phyloP scores from a whole-genome alignment of 2,797 vertebrate species.

The Sylvilagus floridanus region DNA sequence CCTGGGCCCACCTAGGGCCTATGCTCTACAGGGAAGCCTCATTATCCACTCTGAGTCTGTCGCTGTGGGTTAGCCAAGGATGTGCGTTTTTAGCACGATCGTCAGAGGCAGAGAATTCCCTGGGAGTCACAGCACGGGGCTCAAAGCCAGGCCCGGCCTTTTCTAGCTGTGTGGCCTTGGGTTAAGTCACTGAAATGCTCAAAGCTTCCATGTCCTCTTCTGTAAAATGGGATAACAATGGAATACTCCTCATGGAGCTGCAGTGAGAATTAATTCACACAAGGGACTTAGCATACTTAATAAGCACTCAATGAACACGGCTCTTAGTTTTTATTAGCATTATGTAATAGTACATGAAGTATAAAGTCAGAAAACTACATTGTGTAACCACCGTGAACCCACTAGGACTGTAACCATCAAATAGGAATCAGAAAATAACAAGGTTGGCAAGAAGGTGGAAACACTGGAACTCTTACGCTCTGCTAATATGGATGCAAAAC shows the following conservation, averaged over 20 bases:
- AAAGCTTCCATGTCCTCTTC: neutral
- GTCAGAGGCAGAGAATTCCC: neutral
- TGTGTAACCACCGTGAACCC: neutral
- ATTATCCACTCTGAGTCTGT: neutral
- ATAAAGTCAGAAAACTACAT: neutral
- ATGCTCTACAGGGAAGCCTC: neutral
- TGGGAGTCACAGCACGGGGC: neutral
- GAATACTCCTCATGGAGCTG: neutral
- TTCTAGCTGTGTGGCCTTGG: neutral
- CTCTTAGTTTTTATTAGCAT: neutral
- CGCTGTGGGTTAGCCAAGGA: neutral
- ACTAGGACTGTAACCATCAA: neutral
- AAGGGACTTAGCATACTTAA: neutral
- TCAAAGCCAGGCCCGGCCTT: neutral
- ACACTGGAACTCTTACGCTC: rapidly evolving
- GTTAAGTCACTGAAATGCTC: neutral
- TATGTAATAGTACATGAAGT: neutral
- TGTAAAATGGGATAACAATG: neutral
- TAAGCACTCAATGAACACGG: neutral
- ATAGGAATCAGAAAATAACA: neutral
- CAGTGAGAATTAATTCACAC: neutral
- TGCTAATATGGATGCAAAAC: neutral
- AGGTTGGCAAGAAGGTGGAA: neutral
- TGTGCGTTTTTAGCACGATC: neutral
- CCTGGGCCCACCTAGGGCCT: neutral